Evolutionary conservation across 2,888 invertebrate genomes (phyloP).

Genomic region (Drepana falcataria): DNA sequence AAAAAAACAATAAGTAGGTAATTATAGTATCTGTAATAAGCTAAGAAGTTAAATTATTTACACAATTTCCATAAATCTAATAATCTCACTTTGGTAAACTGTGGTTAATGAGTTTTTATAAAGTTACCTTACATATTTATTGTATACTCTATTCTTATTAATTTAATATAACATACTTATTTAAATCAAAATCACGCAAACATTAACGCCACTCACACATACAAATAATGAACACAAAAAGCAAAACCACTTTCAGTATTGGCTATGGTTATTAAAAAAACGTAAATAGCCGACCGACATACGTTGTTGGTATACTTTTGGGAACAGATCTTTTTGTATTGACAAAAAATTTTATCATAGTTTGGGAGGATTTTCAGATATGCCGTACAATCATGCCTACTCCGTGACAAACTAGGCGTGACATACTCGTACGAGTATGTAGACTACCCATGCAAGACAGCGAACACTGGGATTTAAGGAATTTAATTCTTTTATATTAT

Average conservation of each 20-base stretch:
- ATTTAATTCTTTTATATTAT: too few relatives aligned
- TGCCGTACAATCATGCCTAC: too few relatives aligned
- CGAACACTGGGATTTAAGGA: too few relatives aligned
- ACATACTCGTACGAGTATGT: too few relatives aligned
- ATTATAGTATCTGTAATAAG: constrained; percentile 7
- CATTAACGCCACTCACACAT: neutral
- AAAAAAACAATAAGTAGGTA: constrained; percentile 14
- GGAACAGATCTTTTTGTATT: neutral
- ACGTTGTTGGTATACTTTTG: too few relatives aligned
- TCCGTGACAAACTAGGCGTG: too few relatives aligned
- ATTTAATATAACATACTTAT: neutral
- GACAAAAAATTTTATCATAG: neutral
- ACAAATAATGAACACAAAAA: neutral
- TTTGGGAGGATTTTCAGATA: too few relatives aligned
- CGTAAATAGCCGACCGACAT: too few relatives aligned
- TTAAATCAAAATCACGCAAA: neutral
- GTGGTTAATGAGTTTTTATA: constrained; percentile 69
- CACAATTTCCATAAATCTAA: constrained; percentile 56
- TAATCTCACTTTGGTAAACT: constrained; percentile 81
- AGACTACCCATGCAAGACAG: too few relatives aligned
- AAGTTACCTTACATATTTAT: constrained; percentile 19
- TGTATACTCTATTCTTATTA: constrained; percentile 2
- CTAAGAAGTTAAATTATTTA: constrained; percentile 39
- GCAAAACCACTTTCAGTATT: neutral
- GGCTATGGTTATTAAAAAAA: too few relatives aligned